Evolutionary conservation across 1,140 invertebrate genomes (phyloP).

Genomic region (Drosophila ercepeae): DNA sequence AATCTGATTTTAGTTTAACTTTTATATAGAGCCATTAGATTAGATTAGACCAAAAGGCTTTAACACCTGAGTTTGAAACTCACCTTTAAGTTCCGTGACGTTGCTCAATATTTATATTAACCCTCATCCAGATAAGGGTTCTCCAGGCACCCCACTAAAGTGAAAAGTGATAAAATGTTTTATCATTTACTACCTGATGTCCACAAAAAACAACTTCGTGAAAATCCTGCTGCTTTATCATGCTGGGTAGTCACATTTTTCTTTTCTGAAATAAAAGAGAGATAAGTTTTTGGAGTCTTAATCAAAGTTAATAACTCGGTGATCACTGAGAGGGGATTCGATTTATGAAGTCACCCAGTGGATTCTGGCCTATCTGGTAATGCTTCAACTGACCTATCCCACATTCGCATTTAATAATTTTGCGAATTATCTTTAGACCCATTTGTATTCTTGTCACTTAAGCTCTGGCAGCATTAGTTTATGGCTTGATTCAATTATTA

Average conservation of each 20-base stretch:
- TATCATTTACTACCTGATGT: conserved; percentile 10
- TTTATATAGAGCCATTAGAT: background rate
- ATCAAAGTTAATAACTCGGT: background rate
- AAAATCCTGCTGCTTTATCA: background rate
- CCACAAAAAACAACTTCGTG: background rate
- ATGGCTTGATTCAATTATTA: conserved; percentile 7
- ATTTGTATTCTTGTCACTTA: background rate
- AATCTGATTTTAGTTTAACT: background rate
- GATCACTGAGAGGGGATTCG: background rate
- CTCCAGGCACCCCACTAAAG: background rate
- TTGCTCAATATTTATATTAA: conserved; percentile 28
- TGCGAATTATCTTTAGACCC: background rate
- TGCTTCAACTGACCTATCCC: conserved; percentile 16
- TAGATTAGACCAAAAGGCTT: background rate
- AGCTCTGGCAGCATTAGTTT: background rate
- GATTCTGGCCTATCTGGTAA: background rate
- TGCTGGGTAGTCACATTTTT: background rate
- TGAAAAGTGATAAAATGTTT: conserved; percentile 27
- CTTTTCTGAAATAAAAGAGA: background rate
- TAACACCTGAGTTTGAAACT: background rate
- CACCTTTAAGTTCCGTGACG: conserved; percentile 11
- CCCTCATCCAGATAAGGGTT: conserved; percentile 1
- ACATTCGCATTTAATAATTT: background rate
- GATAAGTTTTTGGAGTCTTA: background rate
- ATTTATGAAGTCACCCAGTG: background rate